Evolutionary conservation across 2,888 invertebrate species (phyloP), one percentile per base, ranked within the genome.

Genomic region (Kryphioiulus occultus): DNA sequence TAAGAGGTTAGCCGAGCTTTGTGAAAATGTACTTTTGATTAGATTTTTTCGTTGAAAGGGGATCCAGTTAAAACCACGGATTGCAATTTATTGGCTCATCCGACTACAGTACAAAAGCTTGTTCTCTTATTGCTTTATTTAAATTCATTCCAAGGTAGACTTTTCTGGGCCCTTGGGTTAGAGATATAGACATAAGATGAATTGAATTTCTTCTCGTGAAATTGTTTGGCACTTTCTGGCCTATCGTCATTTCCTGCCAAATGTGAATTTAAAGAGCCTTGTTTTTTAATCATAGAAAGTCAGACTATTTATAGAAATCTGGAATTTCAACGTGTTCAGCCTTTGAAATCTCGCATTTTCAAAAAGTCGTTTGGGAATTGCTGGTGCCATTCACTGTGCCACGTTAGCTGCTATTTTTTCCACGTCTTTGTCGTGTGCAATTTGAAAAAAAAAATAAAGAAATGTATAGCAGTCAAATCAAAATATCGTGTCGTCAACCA

Each of bases 191-290:
- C 68, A 68, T 68, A 68, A 68, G 68, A 22, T 68, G 68, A 68
- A 68, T 68, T 68, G 22, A 68, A 68, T 68, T 68, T 68, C 68
- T 68, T 68, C 7, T 22, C 22, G 22, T 68, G 68, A 26, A 68
- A 68, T 68, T 68, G 68, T 68, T 68, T 68, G 22, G 26, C 68
- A 68, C 68, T 68, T 68, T n/a, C 68, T 68, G 10, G 68, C 59
- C 59, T 59, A 59, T 59, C 59, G 59, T 22, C 68, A 68, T 68
- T 68, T 68, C 68, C 68, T 68, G n/a, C 68, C 22, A 68, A 68
- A 68, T 22, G 68, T 68, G 68, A 68, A 68, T 68, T 68, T 68
- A 68, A 68, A 68, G 68, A 68, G 68, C 68, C 68, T 68, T 68
- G 68, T 68, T 68, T 68, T 68, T 68, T 9, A 10, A 22, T 26